These are phyloP conservation scores for Apodemus sylvaticus DNA, from an alignment of 2,113 vertebrate species.

Conservation along the genomic window DNA sequence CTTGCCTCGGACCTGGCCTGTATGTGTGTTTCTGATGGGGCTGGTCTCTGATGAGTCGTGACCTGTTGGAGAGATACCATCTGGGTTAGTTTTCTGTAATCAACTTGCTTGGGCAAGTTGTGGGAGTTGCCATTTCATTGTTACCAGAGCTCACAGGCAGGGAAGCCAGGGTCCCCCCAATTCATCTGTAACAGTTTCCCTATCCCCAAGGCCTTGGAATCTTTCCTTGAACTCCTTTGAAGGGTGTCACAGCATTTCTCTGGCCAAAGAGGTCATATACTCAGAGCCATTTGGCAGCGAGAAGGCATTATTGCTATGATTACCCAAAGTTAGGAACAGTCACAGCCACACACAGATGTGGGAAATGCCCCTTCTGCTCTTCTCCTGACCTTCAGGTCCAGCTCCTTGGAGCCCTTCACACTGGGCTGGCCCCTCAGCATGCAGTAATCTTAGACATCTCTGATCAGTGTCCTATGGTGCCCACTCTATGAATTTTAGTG, in stretches of 20 bases:
- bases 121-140: neutral
- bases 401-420: neutral
- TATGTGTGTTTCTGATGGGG: constrained; percentile 84
- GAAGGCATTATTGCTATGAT: neutral
- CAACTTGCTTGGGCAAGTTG: neutral
- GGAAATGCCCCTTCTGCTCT: neutral
- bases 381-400: neutral
- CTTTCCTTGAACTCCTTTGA: neutral
- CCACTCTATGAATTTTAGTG: neutral
- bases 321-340: neutral
- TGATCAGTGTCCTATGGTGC: neutral
- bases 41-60: constrained; percentile 50
- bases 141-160: neutral
- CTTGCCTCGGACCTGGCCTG: constrained; percentile 87
- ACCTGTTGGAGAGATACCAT: constrained; percentile 60
- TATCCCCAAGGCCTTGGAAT: neutral
- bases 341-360: neutral
- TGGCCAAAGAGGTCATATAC: neutral
- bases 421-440: too few species aligned
- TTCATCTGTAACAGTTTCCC: neutral
- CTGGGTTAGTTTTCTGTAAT: neutral
- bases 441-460: neutral
- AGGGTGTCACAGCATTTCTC: neutral
- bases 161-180: too few species aligned
- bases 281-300: neutral